Percentiles rank a stretch among this genome's conserved stretches.
phyloP scores from a whole-genome alignment of 2,888 invertebrate genomes.

The Octodonta nipae region DNA sequence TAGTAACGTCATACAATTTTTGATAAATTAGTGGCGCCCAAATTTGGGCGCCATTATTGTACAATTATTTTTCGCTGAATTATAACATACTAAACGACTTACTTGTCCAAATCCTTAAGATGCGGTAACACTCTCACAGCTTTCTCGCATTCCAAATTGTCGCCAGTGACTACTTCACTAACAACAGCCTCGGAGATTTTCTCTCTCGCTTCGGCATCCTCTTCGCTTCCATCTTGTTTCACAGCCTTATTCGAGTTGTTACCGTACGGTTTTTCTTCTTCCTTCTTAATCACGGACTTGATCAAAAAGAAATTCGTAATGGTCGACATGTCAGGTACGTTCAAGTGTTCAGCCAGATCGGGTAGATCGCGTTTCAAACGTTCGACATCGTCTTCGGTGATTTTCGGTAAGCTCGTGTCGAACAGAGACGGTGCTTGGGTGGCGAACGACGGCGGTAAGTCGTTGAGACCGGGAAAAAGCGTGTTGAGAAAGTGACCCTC shows the following conservation, averaged over 20 bases:
- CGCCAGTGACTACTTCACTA: slow-evolving; percentile 23
- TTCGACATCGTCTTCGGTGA: slow-evolving; percentile 43
- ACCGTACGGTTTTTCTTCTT: slow-evolving; percentile 19
- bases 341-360: slow-evolving; percentile 46
- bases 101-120: slow-evolving; percentile 34
- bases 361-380: slow-evolving; percentile 52
- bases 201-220: slow-evolving; percentile 7
- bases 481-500: slow-evolving; percentile 74
- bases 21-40: too few species aligned
- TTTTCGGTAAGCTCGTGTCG: slow-evolving; percentile 37
- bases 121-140: slow-evolving; percentile 31
- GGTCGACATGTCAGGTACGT: slow-evolving; percentile 53
- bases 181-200: background rate
- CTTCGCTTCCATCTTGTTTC: too few species aligned
- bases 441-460: slow-evolving; percentile 66
- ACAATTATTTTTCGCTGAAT: too few species aligned
- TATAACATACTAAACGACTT: slow-evolving; percentile 16
- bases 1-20: too few species aligned
- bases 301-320: slow-evolving; percentile 56
- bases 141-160: slow-evolving; percentile 30
- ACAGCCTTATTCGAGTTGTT: too few species aligned
- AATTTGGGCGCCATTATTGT: too few species aligned
- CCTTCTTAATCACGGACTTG: slow-evolving; percentile 18
- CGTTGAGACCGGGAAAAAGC: slow-evolving; percentile 83
- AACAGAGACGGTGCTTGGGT: slow-evolving; percentile 66